phyloP scores from a whole-genome alignment of 1,140 invertebrate species.

The Medauroidea extradentata region DNA sequence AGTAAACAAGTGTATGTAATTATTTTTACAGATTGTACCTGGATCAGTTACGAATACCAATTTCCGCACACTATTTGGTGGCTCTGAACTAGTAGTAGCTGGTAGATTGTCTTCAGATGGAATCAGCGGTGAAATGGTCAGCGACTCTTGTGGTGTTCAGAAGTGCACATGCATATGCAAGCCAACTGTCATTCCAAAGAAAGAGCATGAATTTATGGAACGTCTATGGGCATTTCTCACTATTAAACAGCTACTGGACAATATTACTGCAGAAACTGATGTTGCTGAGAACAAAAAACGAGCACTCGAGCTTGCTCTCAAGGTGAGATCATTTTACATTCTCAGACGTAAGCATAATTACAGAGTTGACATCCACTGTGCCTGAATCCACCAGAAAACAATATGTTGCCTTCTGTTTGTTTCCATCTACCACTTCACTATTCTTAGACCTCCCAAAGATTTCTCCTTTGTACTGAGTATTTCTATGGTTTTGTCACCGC shows the following conservation, averaged over 20 bases:
- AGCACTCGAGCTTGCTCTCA: slow-evolving; percentile 46
- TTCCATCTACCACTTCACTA: too few species aligned
- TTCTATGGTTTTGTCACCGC: too few species aligned
- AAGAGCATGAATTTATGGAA: slow-evolving; percentile 36
- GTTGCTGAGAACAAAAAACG: slow-evolving; percentile 29
- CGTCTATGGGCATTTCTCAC: slow-evolving; percentile 65
- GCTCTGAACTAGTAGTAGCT: slow-evolving; percentile 55
- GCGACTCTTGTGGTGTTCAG: background rate
- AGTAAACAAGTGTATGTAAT: too few species aligned
- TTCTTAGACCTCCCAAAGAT: too few species aligned
- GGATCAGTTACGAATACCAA: slow-evolving; percentile 41
- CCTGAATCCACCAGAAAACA: too few species aligned
- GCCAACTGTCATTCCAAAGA: too few species aligned
- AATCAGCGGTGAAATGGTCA: background rate
- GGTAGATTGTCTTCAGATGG: slow-evolving; percentile 30
- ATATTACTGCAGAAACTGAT: slow-evolving; percentile 17
- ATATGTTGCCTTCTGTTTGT: too few species aligned
- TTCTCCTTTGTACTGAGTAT: too few species aligned
- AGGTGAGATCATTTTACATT: slow-evolving; percentile 38
- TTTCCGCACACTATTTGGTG: slow-evolving; percentile 54
- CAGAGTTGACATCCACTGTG: too few species aligned
- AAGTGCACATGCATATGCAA: background rate
- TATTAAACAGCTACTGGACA: slow-evolving; percentile 59
- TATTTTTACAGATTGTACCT: slow-evolving; percentile 26
- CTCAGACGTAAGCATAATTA: too few species aligned